Conservation (phyloP, 2,888 invertebrate genomes). For the Cephus pygmeus region DNA sequence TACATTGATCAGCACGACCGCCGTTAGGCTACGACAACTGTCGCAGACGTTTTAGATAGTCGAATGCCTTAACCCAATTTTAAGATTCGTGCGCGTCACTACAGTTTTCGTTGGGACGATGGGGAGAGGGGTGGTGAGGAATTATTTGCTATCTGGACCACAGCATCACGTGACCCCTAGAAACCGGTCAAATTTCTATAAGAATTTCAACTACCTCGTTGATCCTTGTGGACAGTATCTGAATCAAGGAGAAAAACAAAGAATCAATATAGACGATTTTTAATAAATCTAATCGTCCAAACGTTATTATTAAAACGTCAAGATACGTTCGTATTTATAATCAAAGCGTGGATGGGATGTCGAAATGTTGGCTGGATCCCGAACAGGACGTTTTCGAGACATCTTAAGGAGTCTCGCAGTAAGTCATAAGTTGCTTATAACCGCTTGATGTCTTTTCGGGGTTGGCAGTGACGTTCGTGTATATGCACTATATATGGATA, state of each 20-base stretch:
- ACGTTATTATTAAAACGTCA: not conserved
- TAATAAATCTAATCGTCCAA: not conserved
- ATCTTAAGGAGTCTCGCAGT: not conserved
- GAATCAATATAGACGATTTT: not conserved
- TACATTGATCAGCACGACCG: not conserved
- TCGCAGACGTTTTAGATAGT: not conserved
- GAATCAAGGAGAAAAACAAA: not conserved
- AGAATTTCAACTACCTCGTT: not conserved
- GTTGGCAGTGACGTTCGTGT: not conserved
- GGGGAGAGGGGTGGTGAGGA: not conserved
- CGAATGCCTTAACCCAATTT: conserved; percentile 31
- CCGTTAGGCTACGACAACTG: not conserved
- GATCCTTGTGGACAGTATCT: not conserved
- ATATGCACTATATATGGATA: not conserved
- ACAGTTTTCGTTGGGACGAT: not conserved
- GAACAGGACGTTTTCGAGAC: not conserved
- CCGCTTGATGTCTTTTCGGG: not conserved
- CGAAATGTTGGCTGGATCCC: not conserved
- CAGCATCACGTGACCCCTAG: not conserved
- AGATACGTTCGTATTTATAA: not conserved
- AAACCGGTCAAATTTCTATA: not conserved
- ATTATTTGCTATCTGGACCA: not conserved
- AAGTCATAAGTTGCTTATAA: not conserved
- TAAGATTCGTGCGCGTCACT: conserved; percentile 17
- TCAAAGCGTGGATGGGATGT: not conserved